These are phyloP conservation scores for Callosobruchus maculatus DNA, from an alignment of 2,888 invertebrate species.

Conservation along the genomic window DNA sequence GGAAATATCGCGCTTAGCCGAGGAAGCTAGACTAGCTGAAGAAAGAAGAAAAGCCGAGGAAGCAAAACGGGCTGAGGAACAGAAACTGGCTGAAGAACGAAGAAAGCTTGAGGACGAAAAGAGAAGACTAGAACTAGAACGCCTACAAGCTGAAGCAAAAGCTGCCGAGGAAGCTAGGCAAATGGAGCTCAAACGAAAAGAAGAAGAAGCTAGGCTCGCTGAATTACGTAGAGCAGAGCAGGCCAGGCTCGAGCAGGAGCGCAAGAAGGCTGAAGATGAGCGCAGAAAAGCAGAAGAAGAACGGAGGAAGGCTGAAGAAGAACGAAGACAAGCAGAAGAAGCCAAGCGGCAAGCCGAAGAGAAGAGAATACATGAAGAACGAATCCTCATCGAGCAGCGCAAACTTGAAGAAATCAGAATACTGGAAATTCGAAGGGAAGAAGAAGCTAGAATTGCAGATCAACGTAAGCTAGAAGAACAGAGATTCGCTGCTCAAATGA, in stretches of 20 bases:
- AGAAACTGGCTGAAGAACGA: conserved; percentile 26
- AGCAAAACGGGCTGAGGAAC: conserved; percentile 32
- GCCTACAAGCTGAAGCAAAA: conserved; percentile 28
- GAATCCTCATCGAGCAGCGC: conserved; percentile 15
- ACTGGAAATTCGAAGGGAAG: conserved; percentile 22
- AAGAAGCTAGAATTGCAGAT: conserved; percentile 18
- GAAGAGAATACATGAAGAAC: conserved; percentile 25
- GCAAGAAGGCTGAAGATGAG: conserved; percentile 29
- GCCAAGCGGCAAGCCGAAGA: conserved; percentile 24
- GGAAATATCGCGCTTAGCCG: conserved; percentile 27
- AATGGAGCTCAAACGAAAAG: conserved; percentile 21
- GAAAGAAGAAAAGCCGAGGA: conserved; percentile 26
- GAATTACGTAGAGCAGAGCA: conserved; percentile 37
- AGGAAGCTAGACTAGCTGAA: conserved; percentile 30
- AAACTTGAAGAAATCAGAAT: conserved; percentile 19
- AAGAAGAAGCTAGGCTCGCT: conserved; percentile 28
- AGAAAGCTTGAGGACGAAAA: conserved; percentile 33
- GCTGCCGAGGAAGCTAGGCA: conserved; percentile 29
- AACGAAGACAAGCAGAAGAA: conserved; percentile 16
- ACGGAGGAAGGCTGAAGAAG: conserved; percentile 31
- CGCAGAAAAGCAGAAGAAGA: conserved; percentile 37
- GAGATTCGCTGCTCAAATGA: conserved; percentile 23
- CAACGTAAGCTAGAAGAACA: conserved; percentile 27
- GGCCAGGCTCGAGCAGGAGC: conserved; percentile 36
- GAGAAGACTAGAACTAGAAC: conserved; percentile 34